Evolutionary conservation across 2,113 vertebrate species (phyloP).

Genomic region (Actenoides hombroni): DNA sequence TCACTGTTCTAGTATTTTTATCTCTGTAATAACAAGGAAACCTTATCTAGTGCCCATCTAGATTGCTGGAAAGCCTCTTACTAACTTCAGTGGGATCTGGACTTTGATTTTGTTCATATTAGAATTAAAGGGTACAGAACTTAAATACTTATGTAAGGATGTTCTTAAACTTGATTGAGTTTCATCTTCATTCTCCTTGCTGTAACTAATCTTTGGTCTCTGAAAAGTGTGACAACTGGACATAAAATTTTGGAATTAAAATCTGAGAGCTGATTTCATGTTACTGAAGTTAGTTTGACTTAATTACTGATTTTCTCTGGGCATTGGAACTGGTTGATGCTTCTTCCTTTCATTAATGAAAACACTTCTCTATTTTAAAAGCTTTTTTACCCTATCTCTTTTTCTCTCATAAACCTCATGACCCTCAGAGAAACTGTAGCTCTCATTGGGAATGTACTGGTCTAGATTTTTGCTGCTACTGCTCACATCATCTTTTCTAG

Average conservation of each 20-base stretch:
- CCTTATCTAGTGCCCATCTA: not conserved
- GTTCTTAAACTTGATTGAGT: not conserved
- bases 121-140: not conserved
- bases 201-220: not conserved
- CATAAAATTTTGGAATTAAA: not conserved
- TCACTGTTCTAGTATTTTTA: conserved; percentile 10
- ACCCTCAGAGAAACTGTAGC: not conserved
- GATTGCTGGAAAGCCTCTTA: not conserved
- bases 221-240: not conserved
- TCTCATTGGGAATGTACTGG: conserved; percentile 30
- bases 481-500: conserved; percentile 1
- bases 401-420: not conserved
- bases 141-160: not conserved
- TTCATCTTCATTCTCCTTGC: not conserved
- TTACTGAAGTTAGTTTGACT: conserved; percentile 21
- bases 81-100: not conserved
- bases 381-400: not conserved
- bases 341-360: not conserved
- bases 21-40: not conserved
- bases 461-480: conserved; percentile 52
- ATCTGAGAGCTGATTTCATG: not conserved
- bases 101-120: not conserved
- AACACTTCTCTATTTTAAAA: not conserved
- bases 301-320: not conserved
- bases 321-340: not conserved